A percentile compares a stretch with the other conserved stretches of the same genome.
Evolutionary conservation across 23 tunicate genomes (phyloP).

Genomic region (Diplosoma virens): DNA sequence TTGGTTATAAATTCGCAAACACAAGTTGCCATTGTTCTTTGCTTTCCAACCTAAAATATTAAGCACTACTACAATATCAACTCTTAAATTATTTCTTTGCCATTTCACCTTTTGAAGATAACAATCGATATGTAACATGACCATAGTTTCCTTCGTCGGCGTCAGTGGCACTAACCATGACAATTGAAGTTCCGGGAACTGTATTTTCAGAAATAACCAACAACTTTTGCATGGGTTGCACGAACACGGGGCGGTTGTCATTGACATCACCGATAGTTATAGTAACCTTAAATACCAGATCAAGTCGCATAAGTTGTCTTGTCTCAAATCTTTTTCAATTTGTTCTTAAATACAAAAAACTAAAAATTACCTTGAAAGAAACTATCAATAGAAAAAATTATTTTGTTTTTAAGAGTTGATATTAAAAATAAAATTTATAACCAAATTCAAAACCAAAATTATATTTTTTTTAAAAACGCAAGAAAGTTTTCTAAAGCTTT

Average conservation of each 20-base stretch:
- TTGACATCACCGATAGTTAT: conserved; percentile 70
- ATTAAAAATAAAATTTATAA: no score
- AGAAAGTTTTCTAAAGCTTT: no score
- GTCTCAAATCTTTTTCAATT: conserved; percentile 6
- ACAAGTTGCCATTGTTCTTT: no score
- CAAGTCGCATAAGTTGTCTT: conserved; percentile 36
- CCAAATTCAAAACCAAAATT: no score
- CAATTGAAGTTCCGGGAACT: conserved; percentile 34
- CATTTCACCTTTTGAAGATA: conserved; percentile 17
- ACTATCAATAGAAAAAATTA: no score
- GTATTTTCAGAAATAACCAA: conserved; percentile 40
- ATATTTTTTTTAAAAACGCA: no score
- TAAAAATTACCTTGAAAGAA: background rate
- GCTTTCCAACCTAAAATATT: no score
- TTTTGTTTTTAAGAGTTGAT: no score
- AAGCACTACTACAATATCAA: no score
- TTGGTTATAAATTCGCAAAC: no score
- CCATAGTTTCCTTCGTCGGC: conserved; percentile 57
- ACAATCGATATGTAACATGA: conserved; percentile 48
- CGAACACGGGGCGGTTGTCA: conserved; percentile 70
- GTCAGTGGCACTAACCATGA: conserved; percentile 58
- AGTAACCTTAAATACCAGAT: conserved; percentile 50
- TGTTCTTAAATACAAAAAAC: conserved; percentile 28
- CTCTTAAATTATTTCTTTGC: no score
- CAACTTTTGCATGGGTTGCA: conserved; percentile 31